Evolutionary conservation across 2,113 vertebrate species (phyloP).

Genomic region (Melozone crissalis): DNA sequence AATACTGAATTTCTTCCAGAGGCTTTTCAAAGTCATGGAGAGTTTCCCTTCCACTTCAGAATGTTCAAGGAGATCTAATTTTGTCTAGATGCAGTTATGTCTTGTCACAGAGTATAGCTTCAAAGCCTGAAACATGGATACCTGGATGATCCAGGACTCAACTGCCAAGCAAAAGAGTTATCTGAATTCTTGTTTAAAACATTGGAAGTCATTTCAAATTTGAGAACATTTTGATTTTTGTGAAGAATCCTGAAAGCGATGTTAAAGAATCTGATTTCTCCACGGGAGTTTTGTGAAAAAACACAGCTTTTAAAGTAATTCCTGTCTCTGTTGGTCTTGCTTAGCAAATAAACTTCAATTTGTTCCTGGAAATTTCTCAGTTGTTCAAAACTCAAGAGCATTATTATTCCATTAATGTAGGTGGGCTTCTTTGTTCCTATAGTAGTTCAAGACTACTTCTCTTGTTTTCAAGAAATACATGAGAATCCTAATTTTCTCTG

Average conservation of each 20-base stretch:
- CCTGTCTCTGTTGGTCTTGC: background rate
- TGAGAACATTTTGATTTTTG: background rate
- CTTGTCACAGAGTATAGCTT: background rate
- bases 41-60: background rate
- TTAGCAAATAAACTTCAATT: background rate
- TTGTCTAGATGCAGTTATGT: background rate
- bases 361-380: background rate
- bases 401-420: background rate
- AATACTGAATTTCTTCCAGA: background rate
- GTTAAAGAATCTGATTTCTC: background rate
- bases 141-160: background rate
- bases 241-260: background rate
- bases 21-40: background rate
- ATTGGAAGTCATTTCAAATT: background rate
- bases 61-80: background rate
- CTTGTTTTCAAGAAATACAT: background rate
- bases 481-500: background rate
- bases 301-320: background rate
- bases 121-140: background rate
- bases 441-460: background rate
- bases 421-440: background rate
- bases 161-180: background rate
- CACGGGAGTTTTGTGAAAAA: background rate
- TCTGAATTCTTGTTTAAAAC: background rate
- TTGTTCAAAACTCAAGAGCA: background rate